A percentile compares a stretch with the other conserved stretches of the same genome.
These are phyloP conservation scores for Cataglyphis hispanica DNA, from an alignment of 1,140 invertebrate species.

Conservation along the genomic window DNA sequence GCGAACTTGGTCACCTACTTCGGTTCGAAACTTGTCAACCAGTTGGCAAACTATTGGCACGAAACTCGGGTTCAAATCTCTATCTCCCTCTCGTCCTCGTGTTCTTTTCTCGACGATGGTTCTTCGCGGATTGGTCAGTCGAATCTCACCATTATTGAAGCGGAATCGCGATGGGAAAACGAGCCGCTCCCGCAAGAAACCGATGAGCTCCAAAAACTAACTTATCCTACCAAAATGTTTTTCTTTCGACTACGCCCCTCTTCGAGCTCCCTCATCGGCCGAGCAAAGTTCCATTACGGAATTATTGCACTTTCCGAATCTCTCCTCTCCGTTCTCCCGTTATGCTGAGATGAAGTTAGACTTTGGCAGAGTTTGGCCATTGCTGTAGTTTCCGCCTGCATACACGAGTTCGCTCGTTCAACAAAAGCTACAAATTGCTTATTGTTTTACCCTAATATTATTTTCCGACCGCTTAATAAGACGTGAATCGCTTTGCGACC, in stretches of 20 bases:
- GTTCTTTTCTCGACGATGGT: neutral
- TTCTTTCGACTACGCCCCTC: slow-evolving; percentile 15
- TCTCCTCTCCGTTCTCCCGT: slow-evolving; percentile 11
- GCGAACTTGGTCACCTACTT: slow-evolving; percentile 73
- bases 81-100: neutral
- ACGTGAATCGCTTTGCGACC: slow-evolving; percentile 42
- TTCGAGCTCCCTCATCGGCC: slow-evolving; percentile 30
- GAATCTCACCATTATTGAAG: slow-evolving; percentile 42
- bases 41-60: slow-evolving; percentile 72
- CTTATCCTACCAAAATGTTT: slow-evolving; percentile 37
- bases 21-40: slow-evolving; percentile 70
- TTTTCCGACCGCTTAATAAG: slow-evolving; percentile 48
- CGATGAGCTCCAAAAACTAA: neutral
- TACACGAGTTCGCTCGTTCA: slow-evolving; percentile 27
- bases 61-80: slow-evolving; percentile 41
- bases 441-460: slow-evolving; percentile 60
- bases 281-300: slow-evolving; percentile 55
- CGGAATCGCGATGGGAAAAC: slow-evolving; percentile 47
- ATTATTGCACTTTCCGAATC: slow-evolving; percentile 59
- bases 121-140: slow-evolving; percentile 60
- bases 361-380: slow-evolving; percentile 43
- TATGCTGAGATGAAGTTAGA: slow-evolving; percentile 53
- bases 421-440: slow-evolving; percentile 60
- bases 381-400: slow-evolving; percentile 34
- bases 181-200: slow-evolving; percentile 13